Evolutionary conservation across 2,113 vertebrate genomes (phyloP).

Genomic region (Tupaia tana): DNA sequence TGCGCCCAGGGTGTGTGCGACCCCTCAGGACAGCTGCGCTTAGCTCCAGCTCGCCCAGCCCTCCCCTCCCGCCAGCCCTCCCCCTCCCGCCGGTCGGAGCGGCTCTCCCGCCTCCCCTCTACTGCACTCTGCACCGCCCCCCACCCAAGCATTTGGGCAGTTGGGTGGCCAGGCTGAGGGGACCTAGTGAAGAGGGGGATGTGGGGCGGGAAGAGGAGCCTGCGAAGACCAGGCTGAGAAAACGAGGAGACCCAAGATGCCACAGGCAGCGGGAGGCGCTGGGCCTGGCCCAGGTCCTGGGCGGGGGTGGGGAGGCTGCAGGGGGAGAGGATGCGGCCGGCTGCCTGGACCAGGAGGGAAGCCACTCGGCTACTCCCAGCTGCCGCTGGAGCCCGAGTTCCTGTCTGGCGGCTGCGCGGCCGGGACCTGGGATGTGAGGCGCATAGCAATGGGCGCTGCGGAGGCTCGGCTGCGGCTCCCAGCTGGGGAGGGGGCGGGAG

Average conservation of each 20-base stretch:
- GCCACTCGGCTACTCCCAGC: constrained; percentile 64
- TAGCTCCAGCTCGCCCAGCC: too few relatives aligned
- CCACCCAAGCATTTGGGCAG: background rate
- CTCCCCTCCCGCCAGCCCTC: too few relatives aligned
- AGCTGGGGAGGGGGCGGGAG: constrained; percentile 57
- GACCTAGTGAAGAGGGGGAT: background rate
- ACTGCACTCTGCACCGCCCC: background rate
- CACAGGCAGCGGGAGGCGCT: background rate
- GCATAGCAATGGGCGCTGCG: constrained; percentile 79
- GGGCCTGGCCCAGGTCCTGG: background rate
- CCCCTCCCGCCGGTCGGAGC: background rate
- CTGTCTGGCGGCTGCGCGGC: constrained; percentile 77
- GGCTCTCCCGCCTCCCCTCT: background rate
- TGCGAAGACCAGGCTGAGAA: background rate
- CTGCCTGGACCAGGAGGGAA: constrained; percentile 22
- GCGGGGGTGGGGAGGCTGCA: background rate
- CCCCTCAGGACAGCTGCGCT: too few relatives aligned
- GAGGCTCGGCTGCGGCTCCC: constrained; percentile 74
- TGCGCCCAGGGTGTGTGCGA: background rate
- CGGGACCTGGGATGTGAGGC: constrained; percentile 76
- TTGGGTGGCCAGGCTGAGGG: background rate
- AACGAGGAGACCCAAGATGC: background rate
- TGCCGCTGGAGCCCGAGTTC: constrained; percentile 70
- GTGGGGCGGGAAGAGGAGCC: background rate
- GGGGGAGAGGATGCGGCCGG: background rate